Conservation (phyloP, 2,888 invertebrate species). For the Anagyrus pseudococci region DNA sequence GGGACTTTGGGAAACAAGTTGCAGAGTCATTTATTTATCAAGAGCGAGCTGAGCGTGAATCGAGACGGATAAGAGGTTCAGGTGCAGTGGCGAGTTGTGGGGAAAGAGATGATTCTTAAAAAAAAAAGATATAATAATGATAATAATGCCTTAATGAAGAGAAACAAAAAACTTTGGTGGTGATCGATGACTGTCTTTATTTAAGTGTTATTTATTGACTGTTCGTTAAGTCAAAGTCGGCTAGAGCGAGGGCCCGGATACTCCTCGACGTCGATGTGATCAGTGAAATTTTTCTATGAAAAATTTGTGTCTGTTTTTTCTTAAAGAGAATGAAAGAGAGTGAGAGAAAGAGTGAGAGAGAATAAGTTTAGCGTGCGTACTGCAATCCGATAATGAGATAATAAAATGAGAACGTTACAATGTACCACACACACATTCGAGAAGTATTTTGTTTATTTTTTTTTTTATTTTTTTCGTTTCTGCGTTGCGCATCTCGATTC, state of each 20-base stretch:
- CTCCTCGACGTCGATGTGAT: slow-evolving; percentile 21
- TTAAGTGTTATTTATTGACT: slow-evolving; percentile 38
- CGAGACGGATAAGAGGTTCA: background rate
- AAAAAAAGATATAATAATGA: slow-evolving; percentile 8
- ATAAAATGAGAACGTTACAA: slow-evolving; percentile 30
- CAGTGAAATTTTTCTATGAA: slow-evolving; percentile 37
- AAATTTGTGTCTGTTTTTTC: slow-evolving; percentile 31
- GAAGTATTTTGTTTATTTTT: slow-evolving; percentile 11
- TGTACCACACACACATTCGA: slow-evolving; percentile 5
- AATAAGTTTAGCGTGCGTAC: background rate
- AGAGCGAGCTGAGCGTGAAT: no score
- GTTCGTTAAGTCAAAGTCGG: slow-evolving; percentile 23
- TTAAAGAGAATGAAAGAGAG: slow-evolving; percentile 4
- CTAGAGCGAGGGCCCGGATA: slow-evolving; percentile 4
- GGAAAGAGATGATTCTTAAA: no score
- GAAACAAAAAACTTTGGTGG: slow-evolving; percentile 16
- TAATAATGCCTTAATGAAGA: slow-evolving; percentile 30
- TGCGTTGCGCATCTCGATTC: slow-evolving; percentile 28
- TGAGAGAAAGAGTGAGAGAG: background rate
- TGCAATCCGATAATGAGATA: no score
- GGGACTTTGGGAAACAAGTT: background rate
- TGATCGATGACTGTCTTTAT: slow-evolving; percentile 35
- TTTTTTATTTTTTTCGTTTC: slow-evolving; percentile 13
- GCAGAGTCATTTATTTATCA: background rate
- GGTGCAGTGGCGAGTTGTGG: background rate